Base-by-base conservation (phyloP, 2,797 vertebrate genomes). In the Labroides dimidiatus region DNA sequence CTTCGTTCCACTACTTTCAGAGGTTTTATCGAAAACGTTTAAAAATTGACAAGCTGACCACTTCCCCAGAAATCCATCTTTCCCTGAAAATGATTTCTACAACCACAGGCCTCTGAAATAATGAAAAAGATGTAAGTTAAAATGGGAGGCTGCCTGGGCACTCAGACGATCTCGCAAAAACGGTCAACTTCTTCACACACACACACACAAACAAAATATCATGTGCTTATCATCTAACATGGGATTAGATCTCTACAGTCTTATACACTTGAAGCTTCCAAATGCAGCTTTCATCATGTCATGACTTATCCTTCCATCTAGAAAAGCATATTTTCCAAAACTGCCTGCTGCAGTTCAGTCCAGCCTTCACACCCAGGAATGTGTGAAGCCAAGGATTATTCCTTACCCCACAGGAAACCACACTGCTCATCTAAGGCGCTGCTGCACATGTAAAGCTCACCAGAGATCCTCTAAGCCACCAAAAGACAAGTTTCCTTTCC, bases 11-110 rank as follows among this genome's bases (percentile, higher is more conserved):
- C 63, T 53, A 59, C 47, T 69, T 69, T 71, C 27, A 1, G 44
- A 76, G 76, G 64, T 27, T 82, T 85, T 84, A 87, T 87, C 53
- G 24, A 63, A 77, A 84, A 82, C 69, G 69, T 84, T 81, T 64
- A 87, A 87, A 86, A 90, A 87, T 84, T 81, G 86, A 89, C 88
- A 86, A 85, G 71, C 72, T 87, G 81, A 89, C 88, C 75, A 80
- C 67, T 83, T 84, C 63, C 72, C 87, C 84, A 87, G 77, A 83
- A 90, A 84, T 82, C 73, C 72, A 79, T 88, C 79, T 72, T 68
- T 70, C 41, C 44, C 67, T 50, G 84, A 80, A 89, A 86, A 91
- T 86, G 73, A 81, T 87, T 91, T 89, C 75, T 55, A 65, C 69
- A 81, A 73, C 43, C 75, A 75, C 56, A n/a, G 72, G 73, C 72